These are phyloP conservation scores for Notarius lentiginosus DNA, from an alignment of 2,113 vertebrate genomes.

Conservation along the genomic window DNA sequence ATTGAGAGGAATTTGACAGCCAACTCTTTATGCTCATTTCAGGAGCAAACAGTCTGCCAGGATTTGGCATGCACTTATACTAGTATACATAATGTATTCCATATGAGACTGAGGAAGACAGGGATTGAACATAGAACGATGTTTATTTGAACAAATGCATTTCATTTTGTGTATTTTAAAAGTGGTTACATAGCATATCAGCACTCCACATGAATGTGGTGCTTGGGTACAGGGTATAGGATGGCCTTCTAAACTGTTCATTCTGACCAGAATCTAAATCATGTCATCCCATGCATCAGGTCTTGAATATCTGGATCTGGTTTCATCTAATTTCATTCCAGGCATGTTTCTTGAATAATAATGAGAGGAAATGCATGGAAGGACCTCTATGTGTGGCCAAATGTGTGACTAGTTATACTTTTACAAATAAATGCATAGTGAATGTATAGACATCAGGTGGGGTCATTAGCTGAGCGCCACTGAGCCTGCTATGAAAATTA, in stretches of 20 bases:
- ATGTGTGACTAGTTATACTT: slow-evolving; percentile 33
- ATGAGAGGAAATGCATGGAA: slow-evolving; percentile 54
- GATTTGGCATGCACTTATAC: neutral
- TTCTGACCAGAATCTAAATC: slow-evolving; percentile 16
- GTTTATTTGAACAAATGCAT: neutral
- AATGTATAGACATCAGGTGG: slow-evolving; percentile 56
- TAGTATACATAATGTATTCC: neutral
- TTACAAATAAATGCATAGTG: slow-evolving; percentile 52
- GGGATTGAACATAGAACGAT: neutral
- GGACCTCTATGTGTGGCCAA: slow-evolving; percentile 49
- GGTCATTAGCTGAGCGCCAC: slow-evolving; percentile 41
- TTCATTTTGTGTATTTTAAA: neutral
- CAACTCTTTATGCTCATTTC: slow-evolving; percentile 23
- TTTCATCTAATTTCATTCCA: slow-evolving; percentile 37
- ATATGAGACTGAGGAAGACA: neutral
- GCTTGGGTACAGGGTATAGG: neutral
- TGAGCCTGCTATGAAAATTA: slow-evolving; percentile 45
- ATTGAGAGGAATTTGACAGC: slow-evolving; percentile 55
- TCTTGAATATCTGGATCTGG: slow-evolving; percentile 7
- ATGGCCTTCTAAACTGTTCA: neutral
- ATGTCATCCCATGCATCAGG: neutral
- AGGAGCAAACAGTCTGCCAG: slow-evolving; percentile 4
- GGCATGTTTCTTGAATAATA: slow-evolving; percentile 51
- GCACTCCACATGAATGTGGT: neutral
- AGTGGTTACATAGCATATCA: neutral